These are phyloP conservation scores for Drosophila malerkotliana DNA, from an alignment of 1,140 invertebrate genomes.

Conservation along the genomic window DNA sequence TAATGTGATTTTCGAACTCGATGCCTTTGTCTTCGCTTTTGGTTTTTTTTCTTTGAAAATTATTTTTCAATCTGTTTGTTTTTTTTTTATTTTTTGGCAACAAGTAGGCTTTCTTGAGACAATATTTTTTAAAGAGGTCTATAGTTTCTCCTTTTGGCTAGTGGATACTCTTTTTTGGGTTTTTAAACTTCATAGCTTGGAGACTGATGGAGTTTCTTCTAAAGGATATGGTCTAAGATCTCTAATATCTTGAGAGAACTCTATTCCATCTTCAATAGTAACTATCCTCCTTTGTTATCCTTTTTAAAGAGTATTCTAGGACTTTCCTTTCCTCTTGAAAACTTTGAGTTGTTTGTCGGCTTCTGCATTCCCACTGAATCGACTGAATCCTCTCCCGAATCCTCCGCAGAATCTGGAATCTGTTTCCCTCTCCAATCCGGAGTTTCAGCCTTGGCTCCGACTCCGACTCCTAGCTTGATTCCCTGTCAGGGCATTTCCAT, in stretches of 20 bases:
- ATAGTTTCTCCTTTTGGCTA: too few species aligned
- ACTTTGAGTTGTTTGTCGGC: neutral
- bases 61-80: constrained; percentile 42
- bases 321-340: neutral
- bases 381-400: neutral
- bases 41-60: constrained; percentile 42
- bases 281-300: neutral
- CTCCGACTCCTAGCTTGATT: constrained; percentile 14
- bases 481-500: constrained; percentile 47
- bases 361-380: neutral
- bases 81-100: constrained; percentile 41
- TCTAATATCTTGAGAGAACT: too few species aligned
- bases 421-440: constrained; percentile 27
- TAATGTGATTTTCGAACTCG: constrained; percentile 71
- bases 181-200: too few species aligned
- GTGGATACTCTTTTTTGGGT: too few species aligned
- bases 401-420: constrained; percentile 17
- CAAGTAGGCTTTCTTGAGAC: constrained; percentile 37
- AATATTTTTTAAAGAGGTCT: neutral
- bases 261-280: too few species aligned
- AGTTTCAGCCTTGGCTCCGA: constrained; percentile 11
- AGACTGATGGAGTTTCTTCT: too few species aligned
- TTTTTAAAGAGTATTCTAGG: neutral
- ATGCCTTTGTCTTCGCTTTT: constrained; percentile 10
- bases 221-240: too few species aligned